Evolutionary conservation across 2,113 vertebrate genomes (phyloP).

Genomic region (Osmerus eperlanus): DNA sequence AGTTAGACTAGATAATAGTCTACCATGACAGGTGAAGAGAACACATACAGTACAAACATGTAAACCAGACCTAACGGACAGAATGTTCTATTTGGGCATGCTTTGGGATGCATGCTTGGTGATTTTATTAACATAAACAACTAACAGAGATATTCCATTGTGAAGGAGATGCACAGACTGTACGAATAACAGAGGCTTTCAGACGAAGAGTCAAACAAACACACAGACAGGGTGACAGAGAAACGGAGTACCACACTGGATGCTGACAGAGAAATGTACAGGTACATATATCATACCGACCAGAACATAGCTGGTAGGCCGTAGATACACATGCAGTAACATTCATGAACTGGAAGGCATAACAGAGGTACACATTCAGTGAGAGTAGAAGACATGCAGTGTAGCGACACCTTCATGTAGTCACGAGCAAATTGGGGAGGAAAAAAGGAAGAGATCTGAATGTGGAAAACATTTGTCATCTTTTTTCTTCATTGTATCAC

Average conservation of each 20-base stretch:
- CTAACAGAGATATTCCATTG: neutral
- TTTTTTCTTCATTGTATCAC: neutral
- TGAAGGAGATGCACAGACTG: conserved; percentile 9
- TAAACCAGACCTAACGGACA: neutral
- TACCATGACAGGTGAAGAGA: neutral
- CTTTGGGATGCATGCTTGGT: neutral
- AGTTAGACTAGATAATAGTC: neutral
- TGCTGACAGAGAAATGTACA: no score
- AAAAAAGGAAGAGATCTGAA: neutral
- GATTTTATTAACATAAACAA: neutral
- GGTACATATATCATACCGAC: no score
- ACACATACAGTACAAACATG: neutral
- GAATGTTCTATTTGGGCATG: neutral
- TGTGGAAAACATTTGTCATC: neutral
- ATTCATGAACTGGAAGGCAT: neutral
- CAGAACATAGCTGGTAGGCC: no score
- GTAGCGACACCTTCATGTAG: no score
- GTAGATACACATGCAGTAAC: neutral
- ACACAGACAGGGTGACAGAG: neutral
- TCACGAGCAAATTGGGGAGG: no score
- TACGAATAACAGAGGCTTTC: conserved; percentile 18
- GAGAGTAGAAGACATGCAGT: no score
- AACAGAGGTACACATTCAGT: no score
- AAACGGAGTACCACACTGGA: neutral
- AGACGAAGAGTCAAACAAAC: neutral